Evolutionary conservation across 2,888 invertebrate species (phyloP).

Genomic region (Dione vanillae): DNA sequence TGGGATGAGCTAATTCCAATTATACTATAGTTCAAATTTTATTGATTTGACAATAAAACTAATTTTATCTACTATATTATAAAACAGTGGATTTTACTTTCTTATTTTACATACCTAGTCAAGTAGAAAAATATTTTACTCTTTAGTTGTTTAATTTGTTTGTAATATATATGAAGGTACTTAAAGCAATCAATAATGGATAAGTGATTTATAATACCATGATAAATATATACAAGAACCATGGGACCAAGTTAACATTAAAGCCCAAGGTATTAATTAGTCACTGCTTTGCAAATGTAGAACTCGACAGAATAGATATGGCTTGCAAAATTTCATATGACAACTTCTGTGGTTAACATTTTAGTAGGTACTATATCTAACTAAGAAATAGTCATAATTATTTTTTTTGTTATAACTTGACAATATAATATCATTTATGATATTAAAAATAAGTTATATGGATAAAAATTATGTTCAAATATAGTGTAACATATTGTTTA

Average conservation of each 20-base stretch:
- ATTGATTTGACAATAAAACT: neutral
- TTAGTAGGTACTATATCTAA: neutral
- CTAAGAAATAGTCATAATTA: neutral
- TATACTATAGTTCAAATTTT: neutral
- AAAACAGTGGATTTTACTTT: neutral
- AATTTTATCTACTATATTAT: neutral
- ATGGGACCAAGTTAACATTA: slow-evolving; percentile 39
- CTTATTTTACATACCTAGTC: slow-evolving; percentile 26
- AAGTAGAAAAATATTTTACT: slow-evolving; percentile 21
- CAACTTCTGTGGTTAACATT: neutral
- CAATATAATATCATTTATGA: slow-evolving; percentile 9
- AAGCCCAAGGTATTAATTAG: slow-evolving; percentile 19
- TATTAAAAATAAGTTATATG: neutral
- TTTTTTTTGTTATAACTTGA: neutral
- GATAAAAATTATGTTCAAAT: slow-evolving; percentile 3
- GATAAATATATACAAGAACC: slow-evolving; percentile 17
- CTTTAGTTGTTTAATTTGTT: neutral
- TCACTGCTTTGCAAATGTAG: slow-evolving; percentile 24
- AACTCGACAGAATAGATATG: neutral
- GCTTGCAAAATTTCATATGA: neutral
- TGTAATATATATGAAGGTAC: slow-evolving; percentile 1
- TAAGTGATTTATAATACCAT: slow-evolving; percentile 1
- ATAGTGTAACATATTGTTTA: slow-evolving; percentile 14
- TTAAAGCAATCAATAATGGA: neutral
- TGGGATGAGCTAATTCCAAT: neutral